Conservation (phyloP, 2,888 invertebrate species). For the Ennomos fuscantarius region DNA sequence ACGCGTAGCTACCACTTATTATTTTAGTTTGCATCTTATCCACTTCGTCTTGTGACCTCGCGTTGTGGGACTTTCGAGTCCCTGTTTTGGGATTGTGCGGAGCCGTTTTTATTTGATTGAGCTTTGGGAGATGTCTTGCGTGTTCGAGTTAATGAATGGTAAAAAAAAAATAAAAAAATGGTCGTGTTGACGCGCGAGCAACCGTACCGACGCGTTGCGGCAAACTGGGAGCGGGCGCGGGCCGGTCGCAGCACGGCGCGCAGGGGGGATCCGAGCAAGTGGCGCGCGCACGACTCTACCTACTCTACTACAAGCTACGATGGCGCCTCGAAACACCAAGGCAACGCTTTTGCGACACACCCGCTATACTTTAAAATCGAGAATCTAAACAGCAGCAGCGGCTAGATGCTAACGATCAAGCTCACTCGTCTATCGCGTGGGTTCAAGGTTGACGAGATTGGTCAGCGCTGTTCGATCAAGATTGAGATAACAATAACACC, state of each 20-base stretch:
- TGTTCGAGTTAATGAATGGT: constrained; percentile 61
- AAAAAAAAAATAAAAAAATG: constrained; percentile 50
- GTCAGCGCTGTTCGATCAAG: constrained; percentile 48
- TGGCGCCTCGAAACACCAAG: constrained; percentile 80
- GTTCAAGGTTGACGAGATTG: constrained; percentile 75
- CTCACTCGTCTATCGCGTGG: constrained; percentile 59
- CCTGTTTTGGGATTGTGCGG: constrained; percentile 65
- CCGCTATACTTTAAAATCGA: constrained; percentile 66
- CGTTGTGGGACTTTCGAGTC: constrained; percentile 65
- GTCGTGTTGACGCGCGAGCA: constrained; percentile 68
- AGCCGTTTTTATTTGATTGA: constrained; percentile 65
- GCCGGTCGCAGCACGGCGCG: constrained; percentile 67
- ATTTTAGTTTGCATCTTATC: constrained; percentile 84
- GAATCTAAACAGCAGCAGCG: constrained; percentile 61
- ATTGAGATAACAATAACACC: constrained; percentile 33
- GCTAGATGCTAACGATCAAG: constrained; percentile 54
- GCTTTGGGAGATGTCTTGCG: constrained; percentile 63
- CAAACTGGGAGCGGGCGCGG: constrained; percentile 78
- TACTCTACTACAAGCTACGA: constrained; percentile 80
- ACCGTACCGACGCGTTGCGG: constrained; percentile 81
- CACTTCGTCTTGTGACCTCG: constrained; percentile 61
- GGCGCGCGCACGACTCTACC: constrained; percentile 81
- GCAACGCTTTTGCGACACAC: constrained; percentile 80
- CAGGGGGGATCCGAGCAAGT: constrained; percentile 67
- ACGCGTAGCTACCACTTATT: constrained; percentile 87